Evolutionary conservation across 2,888 invertebrate species (phyloP).

Genomic region (Serrognathus titanus): DNA sequence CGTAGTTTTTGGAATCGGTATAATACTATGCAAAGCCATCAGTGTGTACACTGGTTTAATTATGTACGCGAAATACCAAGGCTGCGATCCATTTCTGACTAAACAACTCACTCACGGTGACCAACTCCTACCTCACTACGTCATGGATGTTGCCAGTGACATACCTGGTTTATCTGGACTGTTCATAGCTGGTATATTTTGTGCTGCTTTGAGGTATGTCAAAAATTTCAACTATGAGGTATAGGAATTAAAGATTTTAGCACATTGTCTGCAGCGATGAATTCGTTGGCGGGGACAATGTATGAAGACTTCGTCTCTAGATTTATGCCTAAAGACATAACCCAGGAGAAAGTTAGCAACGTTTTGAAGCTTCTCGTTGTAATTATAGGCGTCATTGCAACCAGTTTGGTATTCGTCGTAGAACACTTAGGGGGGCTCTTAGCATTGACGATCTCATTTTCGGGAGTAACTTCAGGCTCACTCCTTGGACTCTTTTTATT

Average conservation of each 20-base stretch:
- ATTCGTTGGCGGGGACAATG: constrained; percentile 57
- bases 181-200: constrained; percentile 69
- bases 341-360: constrained; percentile 53
- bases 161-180: constrained; percentile 69
- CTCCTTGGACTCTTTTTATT: constrained; percentile 63
- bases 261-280: constrained; percentile 38
- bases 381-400: constrained; percentile 63
- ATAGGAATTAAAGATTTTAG: no score
- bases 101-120: no score
- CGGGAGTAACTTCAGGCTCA: constrained; percentile 64
- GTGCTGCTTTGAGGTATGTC: constrained; percentile 63
- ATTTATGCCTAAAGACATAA: constrained; percentile 51
- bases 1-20: constrained; percentile 10
- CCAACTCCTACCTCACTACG: constrained; percentile 61
- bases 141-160: constrained; percentile 62
- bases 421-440: constrained; percentile 64
- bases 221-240: no score
- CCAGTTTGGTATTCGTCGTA: constrained; percentile 63
- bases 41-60: constrained; percentile 59
- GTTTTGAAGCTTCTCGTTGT: constrained; percentile 56
- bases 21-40: constrained; percentile 26
- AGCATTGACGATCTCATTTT: constrained; percentile 60
- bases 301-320: constrained; percentile 61
- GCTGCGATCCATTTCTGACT: constrained; percentile 60
- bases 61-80: constrained; percentile 60